A percentile compares a stretch with the other conserved stretches of the same genome.
Conservation (phyloP, 2,113 vertebrate genomes). For the Anoura caudifer region DNA sequence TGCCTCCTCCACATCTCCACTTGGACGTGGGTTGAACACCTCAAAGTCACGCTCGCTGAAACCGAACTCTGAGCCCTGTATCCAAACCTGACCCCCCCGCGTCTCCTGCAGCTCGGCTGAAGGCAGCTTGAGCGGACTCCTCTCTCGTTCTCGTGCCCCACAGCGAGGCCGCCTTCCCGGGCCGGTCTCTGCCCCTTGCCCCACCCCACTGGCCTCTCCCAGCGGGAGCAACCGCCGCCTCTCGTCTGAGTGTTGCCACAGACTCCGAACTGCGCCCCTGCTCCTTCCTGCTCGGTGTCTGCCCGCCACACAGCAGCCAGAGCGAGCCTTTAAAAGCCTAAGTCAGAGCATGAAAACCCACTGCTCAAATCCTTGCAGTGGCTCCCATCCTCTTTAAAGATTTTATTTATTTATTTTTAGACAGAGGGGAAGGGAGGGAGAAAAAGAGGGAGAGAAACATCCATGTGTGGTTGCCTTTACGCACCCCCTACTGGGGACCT, state of each 20-base stretch:
- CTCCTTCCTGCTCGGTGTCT: not conserved
- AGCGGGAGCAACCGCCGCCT: not conserved
- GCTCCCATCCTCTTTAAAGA: not conserved
- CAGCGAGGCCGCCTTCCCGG: not conserved
- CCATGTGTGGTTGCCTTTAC: too few relatives aligned
- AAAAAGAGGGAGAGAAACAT: too few relatives aligned
- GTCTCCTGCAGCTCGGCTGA: not conserved
- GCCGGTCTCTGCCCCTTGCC: too few relatives aligned
- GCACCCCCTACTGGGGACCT: too few relatives aligned
- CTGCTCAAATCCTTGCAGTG: not conserved
- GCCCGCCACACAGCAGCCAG: not conserved
- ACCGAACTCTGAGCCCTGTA: not conserved
- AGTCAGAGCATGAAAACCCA: not conserved
- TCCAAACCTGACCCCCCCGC: not conserved
- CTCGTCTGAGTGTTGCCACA: not conserved
- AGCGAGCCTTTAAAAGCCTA: not conserved
- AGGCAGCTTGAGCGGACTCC: not conserved
- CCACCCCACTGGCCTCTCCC: not conserved
- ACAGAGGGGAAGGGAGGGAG: too few relatives aligned
- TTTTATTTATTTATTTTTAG: too few relatives aligned
- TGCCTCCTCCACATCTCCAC: not conserved
- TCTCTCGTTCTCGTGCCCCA: not conserved
- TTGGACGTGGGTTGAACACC: not conserved
- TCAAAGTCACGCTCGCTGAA: too few relatives aligned
- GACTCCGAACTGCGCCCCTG: not conserved